Conservation (phyloP, 2,888 invertebrate species). For the Aplocera efformata region DNA sequence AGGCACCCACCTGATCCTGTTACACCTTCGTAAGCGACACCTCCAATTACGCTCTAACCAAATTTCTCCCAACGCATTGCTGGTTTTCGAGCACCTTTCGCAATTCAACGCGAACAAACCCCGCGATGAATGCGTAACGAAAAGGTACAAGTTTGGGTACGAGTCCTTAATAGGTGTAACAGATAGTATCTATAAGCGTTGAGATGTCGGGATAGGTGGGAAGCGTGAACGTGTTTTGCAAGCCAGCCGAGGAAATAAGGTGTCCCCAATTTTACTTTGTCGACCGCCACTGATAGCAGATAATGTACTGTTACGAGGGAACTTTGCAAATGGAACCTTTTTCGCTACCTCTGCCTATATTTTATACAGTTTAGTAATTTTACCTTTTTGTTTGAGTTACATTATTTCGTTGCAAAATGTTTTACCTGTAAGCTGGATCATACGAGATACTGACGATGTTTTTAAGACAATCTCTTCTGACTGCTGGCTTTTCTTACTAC, state of each 20-base stretch:
- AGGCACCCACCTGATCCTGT: conserved; percentile 72
- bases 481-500: no score
- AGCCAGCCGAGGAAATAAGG: conserved; percentile 76
- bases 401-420: not conserved
- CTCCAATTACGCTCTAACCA: conserved; percentile 32
- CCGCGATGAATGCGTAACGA: conserved; percentile 42
- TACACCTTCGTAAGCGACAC: conserved; percentile 40
- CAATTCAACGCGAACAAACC: conserved; percentile 17
- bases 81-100: conserved; percentile 14
- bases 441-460: not conserved
- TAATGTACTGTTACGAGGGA: conserved; percentile 65
- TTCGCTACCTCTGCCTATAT: conserved; percentile 35
- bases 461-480: not conserved
- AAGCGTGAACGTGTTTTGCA: conserved; percentile 79
- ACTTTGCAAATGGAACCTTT: conserved; percentile 57
- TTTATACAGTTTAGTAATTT: conserved; percentile 32
- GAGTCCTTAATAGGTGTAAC: conserved; percentile 62
- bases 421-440: not conserved
- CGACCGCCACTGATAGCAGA: conserved; percentile 70
- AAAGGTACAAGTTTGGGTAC: conserved; percentile 19
- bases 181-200: conserved; percentile 78
- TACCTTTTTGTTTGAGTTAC: conserved; percentile 4
- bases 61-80: conserved; percentile 37
- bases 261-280: conserved; percentile 76
- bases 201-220: conserved; percentile 78